Conservation (phyloP, 2,888 invertebrate genomes). For the Lymantria dispar region DNA sequence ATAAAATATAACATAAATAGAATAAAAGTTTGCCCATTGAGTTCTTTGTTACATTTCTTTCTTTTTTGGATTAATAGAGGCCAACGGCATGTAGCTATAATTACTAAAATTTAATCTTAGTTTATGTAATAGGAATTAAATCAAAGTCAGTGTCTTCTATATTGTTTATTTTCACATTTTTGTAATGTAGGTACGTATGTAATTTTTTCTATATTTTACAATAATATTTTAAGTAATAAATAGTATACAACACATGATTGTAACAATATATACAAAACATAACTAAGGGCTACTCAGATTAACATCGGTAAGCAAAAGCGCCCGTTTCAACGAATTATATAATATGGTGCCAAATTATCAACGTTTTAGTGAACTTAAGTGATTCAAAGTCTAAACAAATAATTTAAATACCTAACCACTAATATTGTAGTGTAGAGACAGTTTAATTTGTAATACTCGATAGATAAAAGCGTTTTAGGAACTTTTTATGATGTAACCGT, state of each 20-base stretch:
- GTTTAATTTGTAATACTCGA: slow-evolving; percentile 22
- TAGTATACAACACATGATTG: slow-evolving; percentile 59
- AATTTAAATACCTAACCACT: slow-evolving; percentile 17
- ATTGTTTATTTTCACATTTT: slow-evolving; percentile 37
- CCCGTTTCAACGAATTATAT: slow-evolving; percentile 21
- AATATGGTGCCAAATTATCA: slow-evolving; percentile 29
- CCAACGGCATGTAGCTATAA: too few species aligned
- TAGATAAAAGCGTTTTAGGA: slow-evolving; percentile 49
- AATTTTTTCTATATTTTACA: slow-evolving; percentile 58
- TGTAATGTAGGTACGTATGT: slow-evolving; percentile 54
- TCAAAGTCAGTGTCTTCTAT: too few species aligned
- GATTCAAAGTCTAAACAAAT: slow-evolving; percentile 19
- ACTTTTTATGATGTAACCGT: slow-evolving; percentile 55
- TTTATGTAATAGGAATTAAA: too few species aligned
- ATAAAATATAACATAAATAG: too few species aligned
- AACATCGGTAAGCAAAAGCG: slow-evolving; percentile 21
- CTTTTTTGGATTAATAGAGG: too few species aligned
- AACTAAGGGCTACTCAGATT: slow-evolving; percentile 19
- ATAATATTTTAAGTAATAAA: slow-evolving; percentile 61
- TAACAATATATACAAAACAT: slow-evolving; percentile 65
- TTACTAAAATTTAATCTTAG: too few species aligned
- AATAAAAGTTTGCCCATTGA: too few species aligned
- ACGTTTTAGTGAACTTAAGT: slow-evolving; percentile 20
- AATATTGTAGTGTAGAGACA: slow-evolving; percentile 21
- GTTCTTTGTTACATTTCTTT: too few species aligned